Conservation (phyloP, 2,797 vertebrate genomes). For the Molossus molossus region DNA sequence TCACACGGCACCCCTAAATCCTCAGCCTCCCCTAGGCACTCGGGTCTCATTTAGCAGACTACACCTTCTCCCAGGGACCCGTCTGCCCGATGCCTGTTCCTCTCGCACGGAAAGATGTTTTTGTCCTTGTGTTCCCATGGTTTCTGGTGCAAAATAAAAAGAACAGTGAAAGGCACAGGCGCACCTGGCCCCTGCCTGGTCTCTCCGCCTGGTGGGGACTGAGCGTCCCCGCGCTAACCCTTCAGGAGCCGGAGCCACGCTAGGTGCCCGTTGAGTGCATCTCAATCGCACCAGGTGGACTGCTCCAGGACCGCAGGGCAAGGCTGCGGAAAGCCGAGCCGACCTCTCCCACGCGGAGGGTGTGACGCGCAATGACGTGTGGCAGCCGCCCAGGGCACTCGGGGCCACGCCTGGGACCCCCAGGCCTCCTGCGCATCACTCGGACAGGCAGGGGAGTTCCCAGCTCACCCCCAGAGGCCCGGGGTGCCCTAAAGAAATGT, state of each 20-base stretch:
- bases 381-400: not conserved
- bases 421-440: not conserved
- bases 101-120: not conserved
- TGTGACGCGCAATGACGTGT: rapidly evolving
- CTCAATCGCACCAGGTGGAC: no score
- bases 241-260: not conserved
- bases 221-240: not conserved
- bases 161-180: constrained; percentile 87
- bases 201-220: not conserved
- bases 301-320: no score
- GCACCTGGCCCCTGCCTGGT: constrained; percentile 75
- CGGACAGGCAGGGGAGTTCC: not conserved
- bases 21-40: not conserved
- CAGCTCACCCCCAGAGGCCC: not conserved
- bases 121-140: constrained; percentile 76
- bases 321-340: no score
- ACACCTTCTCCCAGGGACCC: not conserved
- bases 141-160: constrained; percentile 87
- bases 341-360: not conserved
- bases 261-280: no score
- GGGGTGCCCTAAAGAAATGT: not conserved
- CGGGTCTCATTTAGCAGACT: not conserved
- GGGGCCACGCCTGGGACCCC: rapidly evolving
- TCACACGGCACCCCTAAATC: not conserved
- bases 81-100: not conserved